Conservation (phyloP, 2,113 vertebrate genomes). For the Hipposideros armiger region DNA sequence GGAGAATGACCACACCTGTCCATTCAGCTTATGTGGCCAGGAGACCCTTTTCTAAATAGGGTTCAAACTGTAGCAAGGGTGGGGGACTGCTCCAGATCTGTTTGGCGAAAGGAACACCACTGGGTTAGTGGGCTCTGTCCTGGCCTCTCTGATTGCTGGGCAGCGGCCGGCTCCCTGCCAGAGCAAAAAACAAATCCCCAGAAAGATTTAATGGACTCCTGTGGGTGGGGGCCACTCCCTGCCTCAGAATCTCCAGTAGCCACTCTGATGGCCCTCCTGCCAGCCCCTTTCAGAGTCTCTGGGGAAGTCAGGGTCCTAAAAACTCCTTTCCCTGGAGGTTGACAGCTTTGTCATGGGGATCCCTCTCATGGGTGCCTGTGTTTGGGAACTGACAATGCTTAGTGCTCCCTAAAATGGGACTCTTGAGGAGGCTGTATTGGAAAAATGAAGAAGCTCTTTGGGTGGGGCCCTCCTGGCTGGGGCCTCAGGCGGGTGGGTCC, state of each 20-base stretch:
- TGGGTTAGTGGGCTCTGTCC: neutral
- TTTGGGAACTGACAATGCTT: neutral
- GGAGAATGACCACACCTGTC: conserved; percentile 20
- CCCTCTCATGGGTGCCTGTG: neutral
- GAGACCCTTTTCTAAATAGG: conserved; percentile 14
- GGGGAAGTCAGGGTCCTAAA: neutral
- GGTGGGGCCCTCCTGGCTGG: conserved; percentile 70
- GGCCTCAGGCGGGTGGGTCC: conserved; percentile 55
- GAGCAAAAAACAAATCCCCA: conserved; percentile 58
- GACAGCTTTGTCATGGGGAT: conserved; percentile 44
- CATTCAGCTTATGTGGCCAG: neutral
- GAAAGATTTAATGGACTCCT: conserved; percentile 42
- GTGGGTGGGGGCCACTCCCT: conserved; percentile 50
- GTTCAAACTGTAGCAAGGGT: neutral
- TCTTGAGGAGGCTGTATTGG: conserved; percentile 13
- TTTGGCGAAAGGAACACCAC: neutral
- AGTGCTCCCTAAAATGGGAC: neutral
- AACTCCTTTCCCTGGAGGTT: neutral
- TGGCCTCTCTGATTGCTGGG: conserved; percentile 19
- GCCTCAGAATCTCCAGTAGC: neutral
- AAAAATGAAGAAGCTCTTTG: conserved; percentile 55
- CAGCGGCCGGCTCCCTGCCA: conserved; percentile 16
- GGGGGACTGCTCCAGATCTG: neutral
- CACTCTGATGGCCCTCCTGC: neutral
- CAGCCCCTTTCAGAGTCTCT: neutral